Evolutionary conservation across 2,888 invertebrate genomes (phyloP).

Genomic region (Spilarctia lutea): DNA sequence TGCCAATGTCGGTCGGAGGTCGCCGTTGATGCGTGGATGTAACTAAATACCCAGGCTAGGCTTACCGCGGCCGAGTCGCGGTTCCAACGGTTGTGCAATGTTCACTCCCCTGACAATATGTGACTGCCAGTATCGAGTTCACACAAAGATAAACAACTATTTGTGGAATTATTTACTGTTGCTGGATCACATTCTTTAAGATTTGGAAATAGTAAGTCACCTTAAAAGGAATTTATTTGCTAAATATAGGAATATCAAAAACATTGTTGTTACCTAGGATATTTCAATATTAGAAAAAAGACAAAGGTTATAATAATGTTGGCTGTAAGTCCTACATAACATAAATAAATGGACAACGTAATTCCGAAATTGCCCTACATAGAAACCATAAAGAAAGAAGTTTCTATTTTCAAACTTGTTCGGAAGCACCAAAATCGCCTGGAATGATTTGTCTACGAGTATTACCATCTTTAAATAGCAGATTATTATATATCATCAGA

Average conservation of each 20-base stretch:
- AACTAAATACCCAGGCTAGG: conserved; percentile 65
- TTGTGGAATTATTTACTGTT: conserved; percentile 12
- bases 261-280: not conserved
- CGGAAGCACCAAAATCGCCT: not conserved
- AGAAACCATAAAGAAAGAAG: not conserved
- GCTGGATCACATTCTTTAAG: not conserved
- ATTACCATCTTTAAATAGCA: no score
- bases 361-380: not conserved
- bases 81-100: conserved; percentile 74
- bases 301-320: not conserved
- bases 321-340: no score
- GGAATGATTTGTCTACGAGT: not conserved
- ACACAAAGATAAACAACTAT: conserved; percentile 27
- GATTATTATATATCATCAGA: no score
- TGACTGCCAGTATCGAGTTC: conserved; percentile 57
- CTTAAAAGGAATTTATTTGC: no score
- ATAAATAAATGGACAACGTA: no score
- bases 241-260: not conserved
- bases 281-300: not conserved
- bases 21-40: conserved; percentile 70
- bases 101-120: conserved; percentile 57
- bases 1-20: conserved; percentile 61
- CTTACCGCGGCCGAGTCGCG: conserved; percentile 70
- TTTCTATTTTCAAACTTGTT: not conserved
- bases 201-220: not conserved